These are phyloP conservation scores for Creontiades dilutus DNA, from an alignment of 2,888 invertebrate genomes.

Conservation along the genomic window DNA sequence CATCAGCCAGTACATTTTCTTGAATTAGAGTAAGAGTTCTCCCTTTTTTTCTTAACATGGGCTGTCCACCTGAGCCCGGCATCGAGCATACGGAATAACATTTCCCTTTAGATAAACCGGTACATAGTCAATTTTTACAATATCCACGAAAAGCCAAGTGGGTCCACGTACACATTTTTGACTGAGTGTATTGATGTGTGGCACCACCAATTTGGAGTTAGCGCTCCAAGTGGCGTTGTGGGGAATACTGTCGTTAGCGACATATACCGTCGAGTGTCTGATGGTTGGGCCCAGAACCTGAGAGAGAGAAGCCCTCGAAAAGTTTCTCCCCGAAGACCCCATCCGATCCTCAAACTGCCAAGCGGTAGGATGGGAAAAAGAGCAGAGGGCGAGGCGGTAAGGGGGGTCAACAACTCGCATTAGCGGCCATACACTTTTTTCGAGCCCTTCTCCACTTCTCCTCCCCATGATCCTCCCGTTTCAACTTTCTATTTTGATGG, in stretches of 20 bases:
- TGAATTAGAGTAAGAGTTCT: too few relatives aligned
- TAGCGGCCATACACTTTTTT: slow-evolving; percentile 21
- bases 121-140: too few relatives aligned
- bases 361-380: not conserved
- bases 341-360: not conserved
- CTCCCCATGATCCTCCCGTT: not conserved
- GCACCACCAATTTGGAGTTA: too few relatives aligned
- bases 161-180: too few relatives aligned
- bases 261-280: not conserved
- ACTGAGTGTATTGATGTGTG: too few relatives aligned
- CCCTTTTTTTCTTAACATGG: too few relatives aligned
- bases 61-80: too few relatives aligned
- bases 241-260: not conserved
- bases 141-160: too few relatives aligned
- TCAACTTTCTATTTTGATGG: slow-evolving; percentile 37
- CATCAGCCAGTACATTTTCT: too few relatives aligned
- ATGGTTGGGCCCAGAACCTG: not conserved
- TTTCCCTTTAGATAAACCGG: too few relatives aligned
- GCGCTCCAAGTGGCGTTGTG: not conserved
- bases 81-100: too few relatives aligned
- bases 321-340: not conserved
- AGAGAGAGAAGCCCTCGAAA: not conserved
- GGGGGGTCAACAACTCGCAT: slow-evolving; percentile 11
- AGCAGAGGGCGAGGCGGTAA: not conserved
- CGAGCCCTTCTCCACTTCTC: not conserved